phyloP scores from a whole-genome alignment of 2,888 invertebrate species.

The Chouioia cunea region DNA sequence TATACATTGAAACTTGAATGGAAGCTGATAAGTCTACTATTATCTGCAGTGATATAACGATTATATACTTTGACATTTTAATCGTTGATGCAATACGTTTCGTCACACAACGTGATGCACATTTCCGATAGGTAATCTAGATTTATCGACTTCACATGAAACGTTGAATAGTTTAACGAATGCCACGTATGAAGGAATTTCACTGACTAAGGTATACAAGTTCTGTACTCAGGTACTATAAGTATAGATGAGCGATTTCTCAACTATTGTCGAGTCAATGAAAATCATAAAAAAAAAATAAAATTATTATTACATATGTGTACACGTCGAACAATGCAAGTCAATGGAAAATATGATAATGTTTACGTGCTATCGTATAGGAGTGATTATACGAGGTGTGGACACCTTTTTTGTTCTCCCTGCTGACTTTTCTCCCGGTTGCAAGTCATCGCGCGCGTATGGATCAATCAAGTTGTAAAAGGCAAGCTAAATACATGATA shows the following conservation, averaged over 20 bases:
- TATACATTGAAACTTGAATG: conserved; percentile 25
- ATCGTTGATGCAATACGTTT: too few relatives aligned
- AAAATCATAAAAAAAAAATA: conserved; percentile 4
- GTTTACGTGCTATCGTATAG: conserved; percentile 30
- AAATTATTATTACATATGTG: conserved; percentile 4
- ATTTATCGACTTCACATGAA: too few relatives aligned
- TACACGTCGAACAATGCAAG: conserved; percentile 24
- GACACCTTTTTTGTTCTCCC: conserved; percentile 13
- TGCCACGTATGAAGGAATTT: conserved; percentile 3
- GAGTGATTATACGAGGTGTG: conserved; percentile 12
- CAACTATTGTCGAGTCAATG: conserved; percentile 35
- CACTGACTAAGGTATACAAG: conserved; percentile 7
- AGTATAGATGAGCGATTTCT: conserved; percentile 14
- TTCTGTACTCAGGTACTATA: conserved; percentile 22
- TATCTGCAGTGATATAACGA: background rate
- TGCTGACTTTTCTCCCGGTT: conserved; percentile 2
- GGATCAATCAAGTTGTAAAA: conserved; percentile 22
- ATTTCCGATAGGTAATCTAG: too few relatives aligned
- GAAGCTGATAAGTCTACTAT: conserved; percentile 31
- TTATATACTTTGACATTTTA: conserved; percentile 2
- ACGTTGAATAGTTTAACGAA: conserved; percentile 13
- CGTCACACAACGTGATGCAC: too few relatives aligned
- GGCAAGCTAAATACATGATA: conserved; percentile 33
- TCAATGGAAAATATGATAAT: conserved; percentile 39
- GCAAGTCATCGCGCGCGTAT: background rate